Evolutionary conservation across 2,888 invertebrate species (phyloP).

Genomic region (Pantelozetes paolii): DNA sequence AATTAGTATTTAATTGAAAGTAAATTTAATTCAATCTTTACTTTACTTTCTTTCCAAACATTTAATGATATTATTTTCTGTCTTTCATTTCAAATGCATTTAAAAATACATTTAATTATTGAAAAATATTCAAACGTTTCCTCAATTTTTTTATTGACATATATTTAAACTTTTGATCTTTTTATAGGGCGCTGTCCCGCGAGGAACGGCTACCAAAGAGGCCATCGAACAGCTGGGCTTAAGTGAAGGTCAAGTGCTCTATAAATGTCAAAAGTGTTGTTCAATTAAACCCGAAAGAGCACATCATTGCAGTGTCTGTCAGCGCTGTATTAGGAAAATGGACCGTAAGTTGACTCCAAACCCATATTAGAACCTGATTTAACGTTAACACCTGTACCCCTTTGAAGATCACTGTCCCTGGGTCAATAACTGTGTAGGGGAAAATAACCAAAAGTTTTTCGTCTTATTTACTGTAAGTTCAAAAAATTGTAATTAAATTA

Average conservation of each 20-base stretch:
- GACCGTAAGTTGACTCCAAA: constrained; percentile 57
- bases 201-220: constrained; percentile 91
- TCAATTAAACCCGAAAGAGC: constrained; percentile 93
- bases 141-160: no score
- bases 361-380: no score
- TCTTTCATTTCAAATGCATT: no score
- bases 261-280: constrained; percentile 93
- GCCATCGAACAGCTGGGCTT: constrained; percentile 87
- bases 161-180: not conserved
- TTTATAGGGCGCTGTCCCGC: constrained; percentile 80
- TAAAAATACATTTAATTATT: no score
- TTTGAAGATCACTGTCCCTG: constrained; percentile 71
- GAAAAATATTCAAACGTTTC: no score
- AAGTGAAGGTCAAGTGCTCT: constrained; percentile 83
- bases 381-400: not conserved
- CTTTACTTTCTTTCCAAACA: no score
- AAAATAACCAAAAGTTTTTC: constrained; percentile 99
- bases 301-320: constrained; percentile 75
- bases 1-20: no score
- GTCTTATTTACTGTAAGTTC: constrained; percentile 86
- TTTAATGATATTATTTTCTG: no score
- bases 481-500: no score
- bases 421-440: constrained; percentile 99
- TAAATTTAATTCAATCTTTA: no score
- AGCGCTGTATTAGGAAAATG: constrained; percentile 79